Percentiles rank a stretch among this genome's conserved stretches.
Conservation (phyloP, 2,113 vertebrate genomes). For the Malurus melanocephalus region DNA sequence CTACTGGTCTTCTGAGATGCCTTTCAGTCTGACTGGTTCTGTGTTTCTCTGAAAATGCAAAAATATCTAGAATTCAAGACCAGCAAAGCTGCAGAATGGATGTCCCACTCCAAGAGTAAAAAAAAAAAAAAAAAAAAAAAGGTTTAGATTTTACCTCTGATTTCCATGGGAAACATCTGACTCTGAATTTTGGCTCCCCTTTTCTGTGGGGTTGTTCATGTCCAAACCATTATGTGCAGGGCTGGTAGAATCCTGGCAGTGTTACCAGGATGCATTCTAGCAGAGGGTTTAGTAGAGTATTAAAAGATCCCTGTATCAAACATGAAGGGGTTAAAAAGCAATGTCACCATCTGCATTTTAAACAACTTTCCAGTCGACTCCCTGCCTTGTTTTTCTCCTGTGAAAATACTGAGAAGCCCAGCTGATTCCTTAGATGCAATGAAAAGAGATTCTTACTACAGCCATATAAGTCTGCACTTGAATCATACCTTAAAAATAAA, state of each 20-base stretch:
- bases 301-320: neutral
- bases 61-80: neutral
- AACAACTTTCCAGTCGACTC: neutral
- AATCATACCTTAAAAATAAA: conserved; percentile 10
- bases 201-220: neutral
- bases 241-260: neutral
- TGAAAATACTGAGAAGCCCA: neutral
- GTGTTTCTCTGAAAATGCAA: neutral
- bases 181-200: neutral
- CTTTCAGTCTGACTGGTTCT: neutral
- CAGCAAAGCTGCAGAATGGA: neutral
- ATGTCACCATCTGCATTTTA: neutral
- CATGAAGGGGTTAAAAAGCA: neutral
- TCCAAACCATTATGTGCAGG: neutral
- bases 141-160: neutral
- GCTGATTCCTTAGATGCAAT: neutral
- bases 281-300: neutral
- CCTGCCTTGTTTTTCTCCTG: neutral
- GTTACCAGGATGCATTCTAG: neutral
- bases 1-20: neutral
- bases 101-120: neutral
- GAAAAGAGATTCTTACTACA: neutral
- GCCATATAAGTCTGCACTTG: neutral
- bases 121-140: too few relatives aligned
- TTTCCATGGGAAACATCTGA: neutral